Base-by-base conservation (phyloP, 1,140 invertebrate species). In the Adoxophyes honmai region DNA sequence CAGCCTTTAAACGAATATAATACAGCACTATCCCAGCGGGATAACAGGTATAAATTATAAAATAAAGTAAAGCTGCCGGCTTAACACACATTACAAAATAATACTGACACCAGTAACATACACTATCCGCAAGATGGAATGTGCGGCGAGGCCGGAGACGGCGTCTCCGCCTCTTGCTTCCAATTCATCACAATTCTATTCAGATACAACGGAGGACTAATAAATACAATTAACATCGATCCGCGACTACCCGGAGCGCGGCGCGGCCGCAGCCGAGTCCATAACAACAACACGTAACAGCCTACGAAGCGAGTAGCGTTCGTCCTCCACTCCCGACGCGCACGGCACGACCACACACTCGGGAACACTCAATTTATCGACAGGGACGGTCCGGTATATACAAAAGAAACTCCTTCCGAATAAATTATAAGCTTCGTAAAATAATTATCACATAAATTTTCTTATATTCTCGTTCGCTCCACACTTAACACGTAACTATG, bases 401-500 rank as follows among this genome's bases (percentile, higher is more conserved):
- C 80, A 85, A 78, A 82, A 82, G 77, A 78, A 81, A 86, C 82
- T 82, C 71, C 78, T 83, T 79, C 73, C 68, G 77, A 87, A 88
- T 88, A 88, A 88, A 88, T 88, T 88, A 88, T 81, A 82, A 85
- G 74, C 81, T 86, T 83, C 78, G 73, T 88, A 88, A 86, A 88
- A 81, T 84, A 86, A 86, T 88, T 88, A 88, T 88, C 85, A 88
- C 85, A 88, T 86, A 86, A 86, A 88, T 86, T 88, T 79, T 81
- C 77, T 83, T 79, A 84, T 70, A 81, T 71, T 77, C 73, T 70
- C 70, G 70, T 82, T 80, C 71, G 62, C 63, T 82, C 73, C 77
- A 82, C 77, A 81, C 77, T 79, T 83, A 81, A 77, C 75, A 83
- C 80, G 70, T 80, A 81, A 74, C 78, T 83, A 79, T 81, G 82